Evolutionary conservation across 1,140 invertebrate genomes (phyloP).

Genomic region (Apis laboriosa): DNA sequence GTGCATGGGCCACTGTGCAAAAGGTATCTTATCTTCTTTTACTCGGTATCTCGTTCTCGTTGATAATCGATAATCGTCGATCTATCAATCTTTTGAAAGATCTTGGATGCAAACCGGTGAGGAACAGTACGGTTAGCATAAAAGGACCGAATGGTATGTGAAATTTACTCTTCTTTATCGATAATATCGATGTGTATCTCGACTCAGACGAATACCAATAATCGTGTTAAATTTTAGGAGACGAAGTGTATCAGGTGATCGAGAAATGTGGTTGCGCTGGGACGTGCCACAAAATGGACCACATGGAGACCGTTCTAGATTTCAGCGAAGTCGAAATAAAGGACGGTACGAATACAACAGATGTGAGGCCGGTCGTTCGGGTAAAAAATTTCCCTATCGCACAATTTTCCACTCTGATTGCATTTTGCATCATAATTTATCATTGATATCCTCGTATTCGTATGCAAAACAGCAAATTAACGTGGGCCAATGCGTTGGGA

Average conservation of each 20-base stretch:
- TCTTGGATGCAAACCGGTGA: slow-evolving; percentile 76
- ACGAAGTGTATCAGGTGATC: slow-evolving; percentile 77
- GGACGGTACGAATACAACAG: slow-evolving; percentile 72
- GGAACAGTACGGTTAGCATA: slow-evolving; percentile 79
- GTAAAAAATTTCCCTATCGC: slow-evolving; percentile 55
- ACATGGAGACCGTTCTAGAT: slow-evolving; percentile 77
- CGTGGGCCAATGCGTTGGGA: slow-evolving; percentile 80
- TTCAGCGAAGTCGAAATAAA: slow-evolving; percentile 74
- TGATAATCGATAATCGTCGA: not conserved
- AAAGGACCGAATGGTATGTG: slow-evolving; percentile 80
- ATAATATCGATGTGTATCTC: too few species aligned
- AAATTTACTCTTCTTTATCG: not conserved
- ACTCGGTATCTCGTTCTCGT: rapidly evolving
- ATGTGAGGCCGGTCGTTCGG: slow-evolving; percentile 71
- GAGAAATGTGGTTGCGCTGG: slow-evolving; percentile 76
- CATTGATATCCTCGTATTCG: not conserved
- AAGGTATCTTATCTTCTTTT: slow-evolving; percentile 58
- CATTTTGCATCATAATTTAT: not conserved
- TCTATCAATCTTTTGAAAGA: slow-evolving; percentile 56
- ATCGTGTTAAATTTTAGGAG: slow-evolving; percentile 64
- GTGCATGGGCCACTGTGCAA: slow-evolving; percentile 78
- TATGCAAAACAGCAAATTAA: slow-evolving; percentile 78
- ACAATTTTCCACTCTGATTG: not conserved
- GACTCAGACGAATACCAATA: not conserved
- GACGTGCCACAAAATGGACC: slow-evolving; percentile 76